Conservation (phyloP, 2,113 vertebrate genomes). For the Leptobrachium leishanense region DNA sequence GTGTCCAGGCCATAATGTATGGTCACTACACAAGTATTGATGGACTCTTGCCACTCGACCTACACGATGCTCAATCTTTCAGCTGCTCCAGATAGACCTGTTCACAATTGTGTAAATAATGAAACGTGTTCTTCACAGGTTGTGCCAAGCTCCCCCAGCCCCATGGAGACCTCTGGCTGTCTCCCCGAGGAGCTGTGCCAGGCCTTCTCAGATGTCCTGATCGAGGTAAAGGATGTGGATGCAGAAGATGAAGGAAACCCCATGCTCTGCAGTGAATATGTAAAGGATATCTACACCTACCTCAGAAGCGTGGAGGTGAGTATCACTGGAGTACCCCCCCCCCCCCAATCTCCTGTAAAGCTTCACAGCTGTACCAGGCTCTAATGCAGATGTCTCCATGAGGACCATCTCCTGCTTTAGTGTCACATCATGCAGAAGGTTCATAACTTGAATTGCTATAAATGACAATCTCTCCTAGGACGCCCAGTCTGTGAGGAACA, state of each 20-base stretch:
- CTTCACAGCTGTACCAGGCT: no score
- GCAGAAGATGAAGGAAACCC: slow-evolving; percentile 72
- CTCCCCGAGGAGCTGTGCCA: slow-evolving; percentile 68
- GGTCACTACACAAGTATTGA: no score
- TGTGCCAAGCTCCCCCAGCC: slow-evolving; percentile 59
- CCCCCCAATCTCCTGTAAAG: no score
- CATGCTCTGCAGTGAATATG: slow-evolving; percentile 77
- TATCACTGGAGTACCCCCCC: not conserved
- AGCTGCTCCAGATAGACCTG: no score
- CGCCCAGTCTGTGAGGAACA: slow-evolving; percentile 65
- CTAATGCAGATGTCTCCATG: no score
- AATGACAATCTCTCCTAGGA: slow-evolving; percentile 55
- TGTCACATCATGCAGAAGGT: not conserved
- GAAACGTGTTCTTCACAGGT: slow-evolving; percentile 11
- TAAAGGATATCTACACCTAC: slow-evolving; percentile 84
- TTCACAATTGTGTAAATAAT: no score
- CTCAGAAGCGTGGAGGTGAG: slow-evolving; percentile 76
- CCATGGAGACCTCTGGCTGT: slow-evolving; percentile 70
- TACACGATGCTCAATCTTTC: no score
- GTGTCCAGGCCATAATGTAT: no score
- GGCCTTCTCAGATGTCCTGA: slow-evolving; percentile 78
- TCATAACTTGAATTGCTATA: not conserved
- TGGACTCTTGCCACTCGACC: no score
- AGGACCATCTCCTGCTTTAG: no score
- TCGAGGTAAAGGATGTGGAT: slow-evolving; percentile 74